Base-by-base conservation (phyloP, 2,113 vertebrate species). In the Ammodytes marinus region DNA sequence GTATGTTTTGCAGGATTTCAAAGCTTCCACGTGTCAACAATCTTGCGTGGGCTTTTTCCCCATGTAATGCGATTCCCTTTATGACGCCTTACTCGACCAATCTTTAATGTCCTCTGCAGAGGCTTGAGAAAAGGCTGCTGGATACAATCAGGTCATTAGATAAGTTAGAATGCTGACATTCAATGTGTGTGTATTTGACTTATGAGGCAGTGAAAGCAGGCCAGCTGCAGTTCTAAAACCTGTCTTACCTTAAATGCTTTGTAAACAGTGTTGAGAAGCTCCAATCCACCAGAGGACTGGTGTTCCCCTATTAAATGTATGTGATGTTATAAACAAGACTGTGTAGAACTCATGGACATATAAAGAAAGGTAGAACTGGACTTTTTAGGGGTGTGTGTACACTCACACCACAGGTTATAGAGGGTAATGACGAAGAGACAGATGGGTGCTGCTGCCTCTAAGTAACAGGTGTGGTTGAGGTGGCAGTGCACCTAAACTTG, bases 401-500 rank as follows among this genome's bases (percentile, higher is more conserved):
- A 46, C 46, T 68, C 54, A 53, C 14, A 57, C 52, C 69, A 49
- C 50, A 37, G 59, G 64, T 83, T 74, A 52, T 9, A 79, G 61
- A 79, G 39, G 75, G 67, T 58, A 66, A 61, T 81, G 42, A 60
- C 49, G 35, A 40, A 40, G 47, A 54, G 74, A 57, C 43, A 82
- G 64, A 59, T 77, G 54, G 77, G 61, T 27, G 27, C 27, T 59
- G 8, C 79, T 79, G 70, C 37, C 68, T 84, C 57, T 69, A 88
- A 76, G 83, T 89, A 45, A 61, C 64, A 71, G 80, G 68, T 88
- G 73, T 72, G 74, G 67, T 77, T 72, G 84, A 68, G 74, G 57
- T 63, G 49, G 76, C 68, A 66, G 86, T 77, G 85, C 78, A 78
- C 68, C 68, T 19, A 37, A 83, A 49, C 53, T 61, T 64, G 55